Evolutionary conservation across 1,140 invertebrate species (phyloP), one percentile per base, ranked within the genome.

Genomic region (Bombus confusus): DNA sequence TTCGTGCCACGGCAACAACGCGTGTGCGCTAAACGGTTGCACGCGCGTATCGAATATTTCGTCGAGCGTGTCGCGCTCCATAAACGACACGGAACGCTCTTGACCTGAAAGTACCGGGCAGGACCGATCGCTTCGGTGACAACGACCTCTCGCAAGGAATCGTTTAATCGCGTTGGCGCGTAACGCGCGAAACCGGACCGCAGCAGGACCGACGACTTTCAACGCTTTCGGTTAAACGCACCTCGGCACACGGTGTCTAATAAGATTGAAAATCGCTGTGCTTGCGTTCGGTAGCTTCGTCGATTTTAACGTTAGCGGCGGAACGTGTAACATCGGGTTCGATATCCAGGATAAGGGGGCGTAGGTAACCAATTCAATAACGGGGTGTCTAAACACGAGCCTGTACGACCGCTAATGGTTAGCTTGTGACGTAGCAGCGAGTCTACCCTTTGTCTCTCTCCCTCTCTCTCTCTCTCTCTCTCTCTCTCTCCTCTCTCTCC

Each of bases 321-420:
- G 80, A 87, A 83, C 86, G 89, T 90, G 89, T 88, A 90, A 86
- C 86, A 88, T 85, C 87, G 69, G 82, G 80, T 77, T 80, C 83
- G 89, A 88, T 88, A 91, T 90, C 84, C 79, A 73, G 86, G 89
- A 86, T 80, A 90, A 52, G 57, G 88, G 86, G 64, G 86, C 62
- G 86, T 86, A 88, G 88, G 89, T 90, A 91, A 90, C 87, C 81
- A 77, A 90, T 91, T 90, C 89, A 86, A 91, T 91, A 91, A 90
- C 88, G 83, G 88, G 80, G 86, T 84, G 86, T 90, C 88, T 88
- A 90, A 90, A 90, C 88, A 90, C 80, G 82, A 62, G 64, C 86
- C 83, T 80, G 86, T 86, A 87, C 86, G 88, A 89, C 88, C 89
- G 83, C 89, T 90, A 91, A 91, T 88, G 89, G 89, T 91, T 86